Conservation (phyloP, 2,888 invertebrate genomes). For the Merodon equestris region DNA sequence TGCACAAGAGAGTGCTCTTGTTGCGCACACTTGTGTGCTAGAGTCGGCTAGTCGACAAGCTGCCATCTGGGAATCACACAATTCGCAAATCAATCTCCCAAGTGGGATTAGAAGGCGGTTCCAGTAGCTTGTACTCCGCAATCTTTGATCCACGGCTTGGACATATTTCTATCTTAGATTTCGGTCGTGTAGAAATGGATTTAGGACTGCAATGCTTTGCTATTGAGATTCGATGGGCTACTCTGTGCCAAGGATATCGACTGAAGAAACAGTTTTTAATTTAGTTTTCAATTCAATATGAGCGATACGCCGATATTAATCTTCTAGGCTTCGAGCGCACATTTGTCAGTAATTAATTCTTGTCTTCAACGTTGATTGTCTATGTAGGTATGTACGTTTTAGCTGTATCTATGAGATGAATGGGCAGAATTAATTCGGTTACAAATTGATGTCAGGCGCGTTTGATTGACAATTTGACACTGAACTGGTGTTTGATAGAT, state of each 20-base stretch:
- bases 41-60: too few relatives aligned
- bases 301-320: constrained; percentile 33
- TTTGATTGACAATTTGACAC: constrained; percentile 64
- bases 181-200: constrained; percentile 10
- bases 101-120: not conserved
- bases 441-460: constrained; percentile 51
- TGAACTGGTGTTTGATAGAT: constrained; percentile 35
- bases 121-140: constrained; percentile 17
- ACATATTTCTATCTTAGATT: constrained; percentile 26
- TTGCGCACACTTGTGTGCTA: constrained; percentile 27
- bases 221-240: constrained; percentile 32
- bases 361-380: constrained; percentile 26
- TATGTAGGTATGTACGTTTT: not conserved
- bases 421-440: constrained; percentile 41
- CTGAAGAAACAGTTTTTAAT: constrained; percentile 9
- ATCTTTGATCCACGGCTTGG: constrained; percentile 49
- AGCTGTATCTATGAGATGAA: constrained; percentile 39
- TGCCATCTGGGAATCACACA: constrained; percentile 63
- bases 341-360: constrained; percentile 67
- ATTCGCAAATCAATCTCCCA: constrained; percentile 56
- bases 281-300: constrained; percentile 26
- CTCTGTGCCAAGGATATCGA: constrained; percentile 60
- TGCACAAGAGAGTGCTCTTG: constrained; percentile 45
- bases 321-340: constrained; percentile 14
- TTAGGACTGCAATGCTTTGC: not conserved